Base-by-base conservation (phyloP, 1,140 invertebrate genomes). In the Hylyphantes graminicola region DNA sequence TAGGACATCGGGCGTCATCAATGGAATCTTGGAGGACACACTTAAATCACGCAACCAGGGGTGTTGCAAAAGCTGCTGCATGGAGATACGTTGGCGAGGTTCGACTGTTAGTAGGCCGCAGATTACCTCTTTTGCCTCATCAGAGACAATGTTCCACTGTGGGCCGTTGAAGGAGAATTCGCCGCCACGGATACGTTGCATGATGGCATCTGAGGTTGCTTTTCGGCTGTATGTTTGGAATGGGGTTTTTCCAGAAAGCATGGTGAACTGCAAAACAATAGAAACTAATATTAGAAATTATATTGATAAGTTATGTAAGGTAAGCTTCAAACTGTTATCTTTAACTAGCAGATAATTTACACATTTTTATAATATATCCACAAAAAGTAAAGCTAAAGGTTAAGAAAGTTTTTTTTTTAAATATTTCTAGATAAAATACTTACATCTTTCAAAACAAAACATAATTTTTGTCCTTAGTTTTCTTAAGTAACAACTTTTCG, bases 201-300 rank as follows among this genome's bases (percentile, higher is more conserved):
- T 96, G 21, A 96, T 93, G 2, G 92, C 92, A 2, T 91, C 91
- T 48, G 94, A 92, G 55, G 92, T 94, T 86, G 95, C 94, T 74
- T 95, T 93, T 70, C 92, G 91, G 9, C 93, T 93, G 63, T 91
- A 88, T 0, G 91, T 90, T 86, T 93, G 93, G 89, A 97, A 97
- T 5, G 96, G 95, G 1, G 94, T 94, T 86, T 93, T 92, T 0
- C 96, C 96, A 86, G 94, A 94, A 10, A 98, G 88, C 94, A 98
- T 96, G 9, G 94, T 95, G 88, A 96, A 97, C 92, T 93, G 61
- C 21, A 72, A 70, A 61, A 73, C 51, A 35, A 48, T 15, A 76
- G 35, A 35, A 61, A 10, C 10, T 64, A n/a, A 59, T n/a, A 59
- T 13, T 13, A 57, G 55, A 57, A 10, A 57, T 35, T 35, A 35